These are phyloP conservation scores for Hirtodrosophila duncani DNA, from an alignment of 2,888 invertebrate genomes.

Conservation along the genomic window DNA sequence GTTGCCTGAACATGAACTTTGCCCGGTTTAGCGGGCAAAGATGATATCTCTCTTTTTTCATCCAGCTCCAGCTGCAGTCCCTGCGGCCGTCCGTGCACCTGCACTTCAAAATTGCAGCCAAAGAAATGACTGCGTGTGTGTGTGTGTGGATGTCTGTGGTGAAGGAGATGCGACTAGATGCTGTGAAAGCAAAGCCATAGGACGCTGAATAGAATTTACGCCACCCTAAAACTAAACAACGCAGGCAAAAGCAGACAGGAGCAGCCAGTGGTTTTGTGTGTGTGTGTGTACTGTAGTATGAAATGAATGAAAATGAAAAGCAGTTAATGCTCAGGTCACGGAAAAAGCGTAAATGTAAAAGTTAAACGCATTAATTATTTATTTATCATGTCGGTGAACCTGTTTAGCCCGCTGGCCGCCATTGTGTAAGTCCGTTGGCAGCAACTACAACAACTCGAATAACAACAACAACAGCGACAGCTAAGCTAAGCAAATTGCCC, in stretches of 20 bases:
- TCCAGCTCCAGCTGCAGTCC: constrained; percentile 24
- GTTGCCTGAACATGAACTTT: constrained; percentile 60
- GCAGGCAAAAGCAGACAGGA: too few relatives aligned
- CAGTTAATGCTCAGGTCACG: constrained; percentile 69
- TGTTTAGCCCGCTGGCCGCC: constrained; percentile 33
- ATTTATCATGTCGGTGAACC: constrained; percentile 74
- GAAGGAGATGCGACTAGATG: too few relatives aligned
- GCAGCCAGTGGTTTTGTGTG: constrained; percentile 1
- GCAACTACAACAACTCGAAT: constrained; percentile 3
- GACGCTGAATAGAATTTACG: too few relatives aligned
- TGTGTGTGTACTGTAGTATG: constrained; percentile 28
- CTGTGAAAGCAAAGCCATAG: too few relatives aligned
- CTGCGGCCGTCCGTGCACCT: constrained; percentile 35
- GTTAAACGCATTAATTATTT: constrained; percentile 75
- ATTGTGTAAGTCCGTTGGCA: constrained; percentile 22
- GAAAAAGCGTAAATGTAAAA: constrained; percentile 72
- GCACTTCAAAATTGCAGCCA: constrained; percentile 39
- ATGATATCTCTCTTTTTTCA: constrained; percentile 3
- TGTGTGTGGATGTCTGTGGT: constrained; percentile 7
- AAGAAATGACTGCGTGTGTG: constrained; percentile 10
- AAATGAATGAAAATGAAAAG: constrained; percentile 69
- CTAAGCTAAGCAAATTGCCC: constrained; percentile 66
- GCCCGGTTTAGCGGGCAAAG: constrained; percentile 45
- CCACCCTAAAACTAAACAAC: too few relatives aligned
- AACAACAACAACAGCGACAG: constrained; percentile 38